These are phyloP conservation scores for Atrichornis clamosus DNA, from an alignment of 2,113 vertebrate species.

Conservation along the genomic window DNA sequence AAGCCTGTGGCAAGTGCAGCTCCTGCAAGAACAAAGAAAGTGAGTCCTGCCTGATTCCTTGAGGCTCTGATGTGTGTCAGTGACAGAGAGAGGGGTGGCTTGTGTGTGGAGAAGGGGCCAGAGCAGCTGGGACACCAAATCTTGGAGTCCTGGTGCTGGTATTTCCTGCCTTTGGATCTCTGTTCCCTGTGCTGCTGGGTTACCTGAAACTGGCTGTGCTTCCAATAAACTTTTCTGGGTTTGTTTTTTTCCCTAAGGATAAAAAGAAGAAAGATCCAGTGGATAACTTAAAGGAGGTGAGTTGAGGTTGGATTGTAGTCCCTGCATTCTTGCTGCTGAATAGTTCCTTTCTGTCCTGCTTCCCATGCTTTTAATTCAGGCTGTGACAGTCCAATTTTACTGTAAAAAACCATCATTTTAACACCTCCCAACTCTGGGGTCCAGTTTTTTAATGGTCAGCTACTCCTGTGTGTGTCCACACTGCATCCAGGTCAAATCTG, in stretches of 20 bases:
- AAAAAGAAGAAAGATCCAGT: conserved; percentile 72
- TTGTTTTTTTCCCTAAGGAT: conserved; percentile 53
- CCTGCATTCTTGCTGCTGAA: fast-evolving
- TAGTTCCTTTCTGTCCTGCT: neutral
- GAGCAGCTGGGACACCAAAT: neutral
- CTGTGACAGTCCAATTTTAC: fast-evolving
- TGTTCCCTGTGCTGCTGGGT: neutral
- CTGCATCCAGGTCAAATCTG: neutral
- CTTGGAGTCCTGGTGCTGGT: neutral
- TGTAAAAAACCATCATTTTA: neutral
- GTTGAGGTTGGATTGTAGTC: neutral
- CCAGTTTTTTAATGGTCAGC: fast-evolving
- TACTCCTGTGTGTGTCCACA: fast-evolving
- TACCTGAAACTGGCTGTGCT: neutral
- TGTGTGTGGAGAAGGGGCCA: neutral
- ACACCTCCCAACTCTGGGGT: fast-evolving
- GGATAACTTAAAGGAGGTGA: conserved; percentile 76
- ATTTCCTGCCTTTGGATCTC: neutral
- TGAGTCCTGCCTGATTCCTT: neutral
- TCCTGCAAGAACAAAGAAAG: conserved; percentile 59
- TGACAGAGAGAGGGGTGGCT: neutral
- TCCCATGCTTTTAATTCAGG: neutral
- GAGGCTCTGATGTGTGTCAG: fast-evolving
- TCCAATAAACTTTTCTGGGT: neutral
- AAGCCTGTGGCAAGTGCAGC: neutral